Evolutionary conservation across 2,113 vertebrate species (phyloP), one percentile per base, ranked within the genome.

Genomic region (Neolamprologus brichardi): DNA sequence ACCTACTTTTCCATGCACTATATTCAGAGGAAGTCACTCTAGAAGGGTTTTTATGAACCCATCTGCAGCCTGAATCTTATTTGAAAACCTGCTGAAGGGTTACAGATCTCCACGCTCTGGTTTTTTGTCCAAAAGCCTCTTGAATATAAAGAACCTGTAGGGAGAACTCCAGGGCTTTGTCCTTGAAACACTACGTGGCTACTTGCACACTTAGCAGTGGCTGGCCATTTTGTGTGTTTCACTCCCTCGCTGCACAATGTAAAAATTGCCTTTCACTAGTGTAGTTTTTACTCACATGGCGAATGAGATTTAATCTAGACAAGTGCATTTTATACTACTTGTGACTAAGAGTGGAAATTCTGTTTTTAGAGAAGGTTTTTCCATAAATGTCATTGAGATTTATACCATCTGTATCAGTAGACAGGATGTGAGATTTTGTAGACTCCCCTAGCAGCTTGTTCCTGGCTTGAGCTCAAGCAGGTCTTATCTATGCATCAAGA

Each of bases 401-500:
- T 90, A 92, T 88, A 30, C 17, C 75, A 32, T 70, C 46, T n/a
- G 30, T 88, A 81, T 87, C 83, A 70, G 83, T 62, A 83, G 84
- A 80, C 86, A 58, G 88, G 84, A 90, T 78, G 80, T 86, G 72
- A 84, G 87, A 86, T 83, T 85, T 82, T 4, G 7, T 84, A 11
- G 25, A 84, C 87, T 91, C 90, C 84, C 79, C 52, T 83, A 64
- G 83, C 72, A 93, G 87, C 84, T 92, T 84, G 90, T 90, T 87
- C 84, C 49, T 91, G 90, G 81, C 89, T 70, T 39, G 3, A 75
- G 34, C 82, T 84, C 62, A 92, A 89, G 58, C 85, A 53, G 84
- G 60, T 80, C 87, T 94, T 94, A 94, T 94, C 91, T 95, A 85
- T 89, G 92, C 86, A 91, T 94, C 89, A 83, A 89, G 92, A 95